Evolutionary conservation across 1,140 invertebrate species (phyloP), one percentile per base, ranked within the genome.

Genomic region (Lethocerus indicus): DNA sequence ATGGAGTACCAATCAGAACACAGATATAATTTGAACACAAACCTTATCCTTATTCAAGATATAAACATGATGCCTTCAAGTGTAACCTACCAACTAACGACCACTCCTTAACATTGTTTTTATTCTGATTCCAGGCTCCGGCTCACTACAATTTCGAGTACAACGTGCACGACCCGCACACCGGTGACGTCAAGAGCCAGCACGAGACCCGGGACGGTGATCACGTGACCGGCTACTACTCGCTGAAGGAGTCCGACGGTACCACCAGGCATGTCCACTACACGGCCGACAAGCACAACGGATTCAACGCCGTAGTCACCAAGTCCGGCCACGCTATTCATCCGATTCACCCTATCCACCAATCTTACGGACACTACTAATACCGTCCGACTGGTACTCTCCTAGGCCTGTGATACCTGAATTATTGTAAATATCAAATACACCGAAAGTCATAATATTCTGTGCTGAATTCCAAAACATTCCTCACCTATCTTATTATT

Each of bases 101-200:
- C n/a, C n/a, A n/a, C n/a, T n/a, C n/a, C n/a, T n/a, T n/a, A n/a
- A n/a, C n/a, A n/a, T n/a, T n/a, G n/a, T n/a, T n/a, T 32, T 32
- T 32, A 32, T 32, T 9, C n/a, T 9, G 7, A 32, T 40, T 9
- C 20, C 28, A 51, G 50, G 42, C 43, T 14, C 50, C 50, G 25
- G 25, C 44, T 2, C 43, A 50, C 9, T 70, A 69, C 56, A 59
- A 65, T 21, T 69, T 67, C 47, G 54, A 65, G 5, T 69, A 69
- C 51, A 66, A 65, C 26, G 63, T 69, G 0, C 63, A 68, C 49
- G 66, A 69, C 54, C 64, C 66, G 50, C 66, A 69, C 50, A 77
- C 74, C 35, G 74, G 74, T 9, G 74, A 77, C 52, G 63, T 72
- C 0, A 77, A 77, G 58, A 67, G 67, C 13, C 73, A 75, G 32